phyloP scores from a whole-genome alignment of 1,140 invertebrate genomes.

The Nixonia krombeini region DNA sequence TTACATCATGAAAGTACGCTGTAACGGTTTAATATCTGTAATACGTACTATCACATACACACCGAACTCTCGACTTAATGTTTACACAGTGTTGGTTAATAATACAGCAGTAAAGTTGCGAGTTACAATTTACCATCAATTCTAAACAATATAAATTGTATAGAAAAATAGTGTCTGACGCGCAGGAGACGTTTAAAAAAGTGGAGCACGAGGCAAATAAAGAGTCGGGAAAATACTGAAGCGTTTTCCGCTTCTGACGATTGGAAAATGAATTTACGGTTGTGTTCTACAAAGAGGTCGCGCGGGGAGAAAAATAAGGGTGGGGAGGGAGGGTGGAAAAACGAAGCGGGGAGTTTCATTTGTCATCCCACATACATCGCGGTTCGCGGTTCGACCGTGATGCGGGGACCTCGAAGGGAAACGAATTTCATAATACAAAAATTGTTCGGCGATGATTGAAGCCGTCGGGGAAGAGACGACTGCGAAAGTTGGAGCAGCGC shows the following conservation, averaged over 20 bases:
- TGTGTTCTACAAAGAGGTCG: slow-evolving; percentile 37
- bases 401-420: neutral
- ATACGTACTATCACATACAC: too few relatives aligned
- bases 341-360: slow-evolving; percentile 34
- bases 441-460: neutral
- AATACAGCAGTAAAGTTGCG: too few relatives aligned
- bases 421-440: neutral
- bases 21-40: too few relatives aligned
- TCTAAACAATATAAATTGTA: too few relatives aligned
- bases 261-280: slow-evolving; percentile 63
- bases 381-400: too few relatives aligned
- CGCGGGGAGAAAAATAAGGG: slow-evolving; percentile 24
- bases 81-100: too few relatives aligned
- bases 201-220: too few relatives aligned
- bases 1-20: too few relatives aligned
- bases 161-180: too few relatives aligned
- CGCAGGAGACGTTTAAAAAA: too few relatives aligned
- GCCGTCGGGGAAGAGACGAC: neutral
- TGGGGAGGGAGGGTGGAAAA: slow-evolving; percentile 13
- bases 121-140: too few relatives aligned
- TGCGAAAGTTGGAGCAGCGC: neutral
- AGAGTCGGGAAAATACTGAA: slow-evolving; percentile 19
- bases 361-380: slow-evolving; percentile 50
- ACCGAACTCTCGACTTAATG: too few relatives aligned
- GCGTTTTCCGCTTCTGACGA: slow-evolving; percentile 47